Evolutionary conservation across 2,113 vertebrate genomes (phyloP), one percentile per base, ranked within the genome.

Genomic region (Triplophysa rosa): DNA sequence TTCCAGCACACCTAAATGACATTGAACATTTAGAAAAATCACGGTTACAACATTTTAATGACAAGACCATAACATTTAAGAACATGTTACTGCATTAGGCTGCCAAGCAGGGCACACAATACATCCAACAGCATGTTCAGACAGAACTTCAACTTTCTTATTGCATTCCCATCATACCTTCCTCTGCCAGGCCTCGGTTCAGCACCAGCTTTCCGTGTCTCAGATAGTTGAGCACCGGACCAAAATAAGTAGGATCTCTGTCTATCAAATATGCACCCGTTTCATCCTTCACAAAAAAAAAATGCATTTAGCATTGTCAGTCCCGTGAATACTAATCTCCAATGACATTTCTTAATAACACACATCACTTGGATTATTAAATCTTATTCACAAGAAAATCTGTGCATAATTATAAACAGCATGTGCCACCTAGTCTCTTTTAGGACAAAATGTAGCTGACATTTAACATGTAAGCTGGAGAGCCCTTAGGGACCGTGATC

Each of bases 201-300:
- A 98, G 95, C 88, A 99, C 97, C 91, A 99, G 92, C 86, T 99
- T 99, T 23, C 98, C 98, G 0, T 99, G 98, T 87, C 98, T 94
- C 91, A 99, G 86, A 90, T 99, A 99, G 91, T 99, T 99, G 75
- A 99, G 93, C 84, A 99, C 95, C 6, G 98, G 97, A 80, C 98
- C 98, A 76, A 99, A 99, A 89, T 99, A 99, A n/a, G 95, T 95
- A 0, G 98, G 96, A 87, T 99, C 98, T 92, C 98, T 89, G 94
- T 99, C 98, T 84, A 99, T 98, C 90, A 99, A 92, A 91, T 99
- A 99, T 89, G 97, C 98, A 90, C 98, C 97, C 4, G 95, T 98
- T 90, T 99, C 97, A 91, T 99, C 97, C 98, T 98, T 4, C 49
- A 79, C 11, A 17, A 45, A 40, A 7, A 69, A 56, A 76, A 1